Evolutionary conservation across 1,140 invertebrate genomes (phyloP).

Genomic region (Drosophila willistoni): DNA sequence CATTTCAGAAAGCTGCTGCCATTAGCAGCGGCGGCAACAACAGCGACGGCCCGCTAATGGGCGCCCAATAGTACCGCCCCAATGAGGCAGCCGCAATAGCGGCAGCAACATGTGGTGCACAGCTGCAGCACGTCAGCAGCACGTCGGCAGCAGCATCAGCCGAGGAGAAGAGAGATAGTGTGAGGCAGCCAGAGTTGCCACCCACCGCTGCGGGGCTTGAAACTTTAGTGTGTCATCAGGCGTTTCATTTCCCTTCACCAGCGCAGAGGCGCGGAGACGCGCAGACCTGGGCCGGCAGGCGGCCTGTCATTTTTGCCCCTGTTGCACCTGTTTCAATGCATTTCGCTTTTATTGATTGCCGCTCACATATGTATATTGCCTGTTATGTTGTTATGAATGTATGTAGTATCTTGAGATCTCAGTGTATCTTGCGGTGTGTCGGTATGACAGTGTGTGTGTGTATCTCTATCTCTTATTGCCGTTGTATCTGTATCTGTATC

Average conservation of each 20-base stretch:
- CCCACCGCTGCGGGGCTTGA: conserved; percentile 67
- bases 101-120: conserved; percentile 76
- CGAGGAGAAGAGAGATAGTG: background rate
- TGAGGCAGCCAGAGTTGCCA: conserved; percentile 54
- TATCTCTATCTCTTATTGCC: background rate
- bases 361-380: conserved; percentile 5
- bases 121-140: conserved; percentile 76
- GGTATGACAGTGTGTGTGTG: too few species aligned
- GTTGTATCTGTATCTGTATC: conserved; percentile 40
- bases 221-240: conserved; percentile 69
- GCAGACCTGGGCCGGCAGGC: background rate
- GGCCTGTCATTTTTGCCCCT: conserved; percentile 64
- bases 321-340: conserved; percentile 73
- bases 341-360: conserved; percentile 77
- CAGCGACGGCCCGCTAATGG: conserved; percentile 50
- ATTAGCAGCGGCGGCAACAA: conserved; percentile 36
- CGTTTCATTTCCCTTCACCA: conserved; percentile 55
- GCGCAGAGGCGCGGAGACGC: too few species aligned
- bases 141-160: conserved; percentile 21
- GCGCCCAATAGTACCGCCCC: conserved; percentile 64
- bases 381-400: background rate
- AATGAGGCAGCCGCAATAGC: conserved; percentile 26
- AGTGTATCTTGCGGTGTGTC: background rate
- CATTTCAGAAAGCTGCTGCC: conserved; percentile 66
- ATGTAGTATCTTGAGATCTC: conserved; percentile 33